A percentile compares a stretch with the other conserved stretches of the same genome.
phyloP scores from a whole-genome alignment of 2,797 vertebrate species.

The Poliocrania exsul region DNA sequence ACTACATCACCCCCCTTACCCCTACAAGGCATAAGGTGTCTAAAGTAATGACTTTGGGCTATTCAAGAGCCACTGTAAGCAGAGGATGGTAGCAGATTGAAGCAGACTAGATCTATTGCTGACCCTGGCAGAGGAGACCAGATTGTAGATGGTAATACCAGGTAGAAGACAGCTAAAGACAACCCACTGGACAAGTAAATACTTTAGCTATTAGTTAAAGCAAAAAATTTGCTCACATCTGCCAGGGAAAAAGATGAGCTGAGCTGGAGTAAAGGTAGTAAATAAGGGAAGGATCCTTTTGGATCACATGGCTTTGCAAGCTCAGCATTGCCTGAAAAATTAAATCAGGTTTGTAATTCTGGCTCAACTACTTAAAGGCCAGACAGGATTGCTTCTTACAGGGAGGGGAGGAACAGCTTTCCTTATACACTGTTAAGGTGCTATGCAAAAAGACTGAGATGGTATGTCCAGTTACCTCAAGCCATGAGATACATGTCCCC shows the following conservation, averaged over 20 bases:
- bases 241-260: not conserved
- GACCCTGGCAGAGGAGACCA: conserved; percentile 1
- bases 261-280: not conserved
- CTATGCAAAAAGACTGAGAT: not conserved
- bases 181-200: conserved; percentile 1
- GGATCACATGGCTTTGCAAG: not conserved
- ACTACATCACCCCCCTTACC: no score
- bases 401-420: not conserved
- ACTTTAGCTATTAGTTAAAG: conserved; percentile 6
- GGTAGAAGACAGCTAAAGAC: not conserved
- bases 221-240: conserved; percentile 40
- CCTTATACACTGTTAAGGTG: not conserved
- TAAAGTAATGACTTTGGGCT: not conserved
- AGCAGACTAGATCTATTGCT: not conserved
- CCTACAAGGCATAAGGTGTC: not conserved
- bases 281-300: not conserved
- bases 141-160: not conserved
- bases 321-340: not conserved
- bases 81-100: not conserved
- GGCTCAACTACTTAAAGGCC: not conserved
- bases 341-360: not conserved
- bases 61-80: not conserved
- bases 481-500: rapidly evolving
- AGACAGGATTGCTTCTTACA: not conserved
- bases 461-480: not conserved